Conservation (phyloP, 2,797 vertebrate species). For the Threskiornis aethiopicus region DNA sequence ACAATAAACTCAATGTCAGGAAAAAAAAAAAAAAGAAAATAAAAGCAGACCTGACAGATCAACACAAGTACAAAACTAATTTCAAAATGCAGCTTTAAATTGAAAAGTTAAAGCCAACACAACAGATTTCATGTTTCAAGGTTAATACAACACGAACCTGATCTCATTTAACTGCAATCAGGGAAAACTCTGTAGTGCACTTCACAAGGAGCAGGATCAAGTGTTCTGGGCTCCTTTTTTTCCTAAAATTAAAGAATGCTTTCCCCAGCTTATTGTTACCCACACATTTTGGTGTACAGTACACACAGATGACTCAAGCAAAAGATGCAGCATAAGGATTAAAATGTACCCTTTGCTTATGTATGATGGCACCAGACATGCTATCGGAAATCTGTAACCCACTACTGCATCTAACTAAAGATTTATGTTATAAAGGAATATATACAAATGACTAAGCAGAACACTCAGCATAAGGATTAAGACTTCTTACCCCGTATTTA, state of each 20-base stretch:
- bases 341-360: slow-evolving; percentile 13
- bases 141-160: background rate
- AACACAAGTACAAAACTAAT: background rate
- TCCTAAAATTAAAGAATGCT: background rate
- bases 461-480: slow-evolving; percentile 75
- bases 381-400: slow-evolving; percentile 6
- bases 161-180: background rate
- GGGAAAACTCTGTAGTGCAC: background rate
- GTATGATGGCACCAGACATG: background rate
- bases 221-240: background rate
- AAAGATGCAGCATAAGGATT: slow-evolving; percentile 60
- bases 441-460: slow-evolving; percentile 50
- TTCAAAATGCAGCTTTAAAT: background rate
- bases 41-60: background rate
- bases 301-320: slow-evolving; percentile 55
- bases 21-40: background rate
- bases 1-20: background rate
- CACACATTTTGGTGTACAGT: slow-evolving; percentile 39
- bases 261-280: background rate
- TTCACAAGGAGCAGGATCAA: background rate
- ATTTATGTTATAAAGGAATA: slow-evolving; percentile 44
- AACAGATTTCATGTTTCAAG: slow-evolving; percentile 17
- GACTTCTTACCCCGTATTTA: slow-evolving; percentile 99
- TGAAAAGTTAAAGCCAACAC: background rate
- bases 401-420: slow-evolving; percentile 25